These are phyloP conservation scores for Origma solitaria DNA, from an alignment of 2,113 vertebrate species.

Conservation along the genomic window DNA sequence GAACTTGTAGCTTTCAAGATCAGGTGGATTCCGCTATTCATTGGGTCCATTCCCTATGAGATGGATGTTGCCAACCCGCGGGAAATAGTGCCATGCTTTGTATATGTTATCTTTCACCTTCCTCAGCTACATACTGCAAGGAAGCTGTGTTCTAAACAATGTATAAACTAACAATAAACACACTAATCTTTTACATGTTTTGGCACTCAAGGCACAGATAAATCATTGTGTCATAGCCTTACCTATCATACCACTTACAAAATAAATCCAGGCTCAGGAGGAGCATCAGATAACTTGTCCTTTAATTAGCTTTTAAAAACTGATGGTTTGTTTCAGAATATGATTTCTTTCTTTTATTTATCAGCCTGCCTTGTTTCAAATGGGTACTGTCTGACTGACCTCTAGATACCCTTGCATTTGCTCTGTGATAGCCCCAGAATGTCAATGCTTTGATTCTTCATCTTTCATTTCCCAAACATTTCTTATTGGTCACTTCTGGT, in stretches of 20 bases:
- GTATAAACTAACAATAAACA: background rate
- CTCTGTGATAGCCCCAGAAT: slow-evolving; percentile 5
- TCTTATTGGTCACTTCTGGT: slow-evolving; percentile 15
- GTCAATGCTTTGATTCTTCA: slow-evolving; percentile 10
- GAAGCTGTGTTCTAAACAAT: background rate
- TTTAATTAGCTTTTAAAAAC: background rate
- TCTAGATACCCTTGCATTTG: slow-evolving; percentile 50
- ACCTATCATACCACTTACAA: background rate
- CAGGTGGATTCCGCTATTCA: background rate
- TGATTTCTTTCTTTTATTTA: background rate
- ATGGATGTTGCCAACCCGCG: background rate
- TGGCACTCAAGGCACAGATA: background rate
- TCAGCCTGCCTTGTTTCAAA: background rate
- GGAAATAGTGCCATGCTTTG: background rate
- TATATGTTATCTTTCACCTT: background rate
- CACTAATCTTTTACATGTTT: background rate
- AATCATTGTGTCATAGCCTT: background rate
- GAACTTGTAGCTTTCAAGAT: background rate
- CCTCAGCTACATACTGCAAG: background rate
- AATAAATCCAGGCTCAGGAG: background rate
- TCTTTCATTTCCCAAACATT: background rate
- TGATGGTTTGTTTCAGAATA: background rate
- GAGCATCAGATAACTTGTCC: background rate
- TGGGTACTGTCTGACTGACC: slow-evolving; percentile 1
- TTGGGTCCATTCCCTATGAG: background rate